Evolutionary conservation across 2,888 invertebrate genomes (phyloP).

Genomic region (Meiosimyza decipiens): DNA sequence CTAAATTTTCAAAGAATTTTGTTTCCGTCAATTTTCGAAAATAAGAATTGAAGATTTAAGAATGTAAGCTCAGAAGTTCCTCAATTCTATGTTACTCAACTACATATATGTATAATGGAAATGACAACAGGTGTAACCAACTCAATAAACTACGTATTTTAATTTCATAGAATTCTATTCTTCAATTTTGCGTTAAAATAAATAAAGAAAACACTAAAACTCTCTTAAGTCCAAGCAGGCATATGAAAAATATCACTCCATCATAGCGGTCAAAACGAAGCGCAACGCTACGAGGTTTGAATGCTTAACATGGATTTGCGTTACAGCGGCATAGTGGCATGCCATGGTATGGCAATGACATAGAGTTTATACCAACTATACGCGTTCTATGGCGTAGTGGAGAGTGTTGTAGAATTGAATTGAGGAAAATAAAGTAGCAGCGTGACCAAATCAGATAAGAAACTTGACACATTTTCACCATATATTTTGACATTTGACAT

Average conservation of each 20-base stretch:
- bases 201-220: no score
- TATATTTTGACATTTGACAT: slow-evolving; percentile 67
- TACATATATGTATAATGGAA: background rate
- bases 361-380: no score
- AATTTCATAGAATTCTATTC: no score
- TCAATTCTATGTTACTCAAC: background rate
- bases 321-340: no score
- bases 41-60: no score
- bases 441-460: slow-evolving; percentile 66
- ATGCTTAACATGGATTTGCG: no score
- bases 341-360: no score
- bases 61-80: no score
- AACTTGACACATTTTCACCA: slow-evolving; percentile 67
- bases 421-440: slow-evolving; percentile 58
- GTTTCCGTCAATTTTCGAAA: no score
- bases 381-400: no score
- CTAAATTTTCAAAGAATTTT: no score
- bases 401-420: background rate
- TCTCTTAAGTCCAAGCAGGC: slow-evolving; percentile 1
- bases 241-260: slow-evolving; percentile 11
- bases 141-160: slow-evolving; percentile 9
- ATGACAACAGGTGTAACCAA: slow-evolving; percentile 18
- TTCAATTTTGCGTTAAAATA: no score
- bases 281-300: background rate
- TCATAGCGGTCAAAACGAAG: slow-evolving; percentile 16